Evolutionary conservation across 2,113 vertebrate species (phyloP).

Genomic region (Halcyon senegalensis): DNA sequence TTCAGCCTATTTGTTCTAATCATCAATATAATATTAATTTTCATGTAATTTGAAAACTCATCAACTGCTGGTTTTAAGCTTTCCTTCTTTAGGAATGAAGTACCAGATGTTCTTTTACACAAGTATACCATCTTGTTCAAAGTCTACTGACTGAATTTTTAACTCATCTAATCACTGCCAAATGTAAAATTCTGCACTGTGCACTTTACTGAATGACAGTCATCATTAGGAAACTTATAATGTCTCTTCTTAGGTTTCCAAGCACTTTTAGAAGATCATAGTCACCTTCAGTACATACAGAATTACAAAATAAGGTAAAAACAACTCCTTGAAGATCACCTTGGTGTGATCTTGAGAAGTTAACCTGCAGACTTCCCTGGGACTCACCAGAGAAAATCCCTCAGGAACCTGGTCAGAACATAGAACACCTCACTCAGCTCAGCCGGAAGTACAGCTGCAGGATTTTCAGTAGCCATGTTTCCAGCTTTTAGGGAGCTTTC

Average conservation of each 20-base stretch:
- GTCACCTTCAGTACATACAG: background rate
- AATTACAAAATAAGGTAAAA: background rate
- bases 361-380: background rate
- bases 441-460: background rate
- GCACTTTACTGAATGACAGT: background rate
- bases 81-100: background rate
- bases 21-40: background rate
- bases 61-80: background rate
- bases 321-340: background rate
- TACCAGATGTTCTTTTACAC: background rate
- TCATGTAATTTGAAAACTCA: background rate
- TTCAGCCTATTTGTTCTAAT: background rate
- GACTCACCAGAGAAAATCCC: background rate
- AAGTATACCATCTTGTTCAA: background rate
- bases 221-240: background rate
- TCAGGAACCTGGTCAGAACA: background rate
- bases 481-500: background rate
- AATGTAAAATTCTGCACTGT: background rate
- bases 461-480: rapidly evolving
- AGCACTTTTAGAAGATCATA: background rate
- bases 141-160: background rate
- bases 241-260: background rate
- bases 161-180: background rate
- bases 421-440: background rate
- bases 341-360: background rate